Evolutionary conservation across 2,113 vertebrate genomes (phyloP), one percentile per base, ranked within the genome.

Genomic region (Serinus canaria): DNA sequence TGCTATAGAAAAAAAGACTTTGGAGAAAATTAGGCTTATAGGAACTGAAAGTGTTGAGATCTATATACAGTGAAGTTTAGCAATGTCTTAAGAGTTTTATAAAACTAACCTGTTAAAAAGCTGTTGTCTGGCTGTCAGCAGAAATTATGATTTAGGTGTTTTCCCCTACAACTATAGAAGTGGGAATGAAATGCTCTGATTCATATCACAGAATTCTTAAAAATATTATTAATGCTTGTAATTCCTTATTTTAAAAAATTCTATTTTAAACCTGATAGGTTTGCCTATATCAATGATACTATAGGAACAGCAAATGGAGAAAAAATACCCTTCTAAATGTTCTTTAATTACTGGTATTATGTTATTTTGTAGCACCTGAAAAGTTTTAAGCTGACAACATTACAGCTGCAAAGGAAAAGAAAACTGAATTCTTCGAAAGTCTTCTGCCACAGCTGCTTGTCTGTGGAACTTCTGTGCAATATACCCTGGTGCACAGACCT

Each of bases 191-290:
- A 72, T 56, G 49, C 35, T 50, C 64, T 59, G 31, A 75, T 24
- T 79, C 6, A 35, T 41, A 58, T 41, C 5, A 86, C 9, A 80
- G 17, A 72, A 49, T 28, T 87, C 6, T 39, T 5, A 37, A 44
- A 75, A 41, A 1, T 2, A 22, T 31, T 35, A n/a, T 21, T 55
- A 41, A 35, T 67, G 18, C 41, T 52, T 62, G 1, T 14, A 73
- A 41, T 60, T 80, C 7, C 10, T 89, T 90, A 25, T n/a, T 83
- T 60, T 53, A 86, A 74, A 95, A 52, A 80, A n/a, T 53, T 76
- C 21, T 80, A 2, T n/a, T 88, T 86, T 46, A 50, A 86, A 49
- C 12, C 8, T 58, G 28, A 41, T n/a, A 33, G 2, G 10, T 75
- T 90, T 70, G 27, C 7, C 9, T 60, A 8, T 62, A 44, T 25